These are phyloP conservation scores for Acrossocheilus wenchowensis DNA, from an alignment of 2,797 vertebrate species.

Conservation along the genomic window DNA sequence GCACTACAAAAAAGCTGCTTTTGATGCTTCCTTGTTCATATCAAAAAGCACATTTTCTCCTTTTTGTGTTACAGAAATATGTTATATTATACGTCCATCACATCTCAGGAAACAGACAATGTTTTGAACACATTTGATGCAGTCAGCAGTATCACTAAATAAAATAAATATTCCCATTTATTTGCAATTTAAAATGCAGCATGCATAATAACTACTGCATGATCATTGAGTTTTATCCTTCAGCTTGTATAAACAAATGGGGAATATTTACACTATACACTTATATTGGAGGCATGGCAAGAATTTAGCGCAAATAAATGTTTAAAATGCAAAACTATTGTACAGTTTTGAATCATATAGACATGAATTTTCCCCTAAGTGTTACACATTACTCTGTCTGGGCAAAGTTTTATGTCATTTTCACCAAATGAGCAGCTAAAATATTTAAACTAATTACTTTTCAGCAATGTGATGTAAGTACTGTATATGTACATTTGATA, in stretches of 20 bases:
- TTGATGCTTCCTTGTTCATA: background rate
- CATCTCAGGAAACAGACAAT: background rate
- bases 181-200: background rate
- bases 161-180: background rate
- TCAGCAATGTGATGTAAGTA: no score
- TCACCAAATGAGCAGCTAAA: no score
- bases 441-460: no score
- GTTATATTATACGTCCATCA: background rate
- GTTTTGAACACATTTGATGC: background rate
- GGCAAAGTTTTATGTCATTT: no score
- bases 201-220: background rate
- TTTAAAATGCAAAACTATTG: background rate
- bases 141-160: background rate
- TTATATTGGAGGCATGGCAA: background rate
- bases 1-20: constrained; percentile 20
- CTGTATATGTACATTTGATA: no score
- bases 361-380: no score
- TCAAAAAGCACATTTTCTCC: background rate
- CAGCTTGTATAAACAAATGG: background rate
- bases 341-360: no score
- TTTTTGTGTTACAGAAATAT: background rate
- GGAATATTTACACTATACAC: background rate
- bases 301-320: background rate
- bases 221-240: background rate
- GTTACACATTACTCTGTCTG: no score